Evolutionary conservation across 1,140 invertebrate genomes (phyloP).

Genomic region (Leptinotarsa texana): DNA sequence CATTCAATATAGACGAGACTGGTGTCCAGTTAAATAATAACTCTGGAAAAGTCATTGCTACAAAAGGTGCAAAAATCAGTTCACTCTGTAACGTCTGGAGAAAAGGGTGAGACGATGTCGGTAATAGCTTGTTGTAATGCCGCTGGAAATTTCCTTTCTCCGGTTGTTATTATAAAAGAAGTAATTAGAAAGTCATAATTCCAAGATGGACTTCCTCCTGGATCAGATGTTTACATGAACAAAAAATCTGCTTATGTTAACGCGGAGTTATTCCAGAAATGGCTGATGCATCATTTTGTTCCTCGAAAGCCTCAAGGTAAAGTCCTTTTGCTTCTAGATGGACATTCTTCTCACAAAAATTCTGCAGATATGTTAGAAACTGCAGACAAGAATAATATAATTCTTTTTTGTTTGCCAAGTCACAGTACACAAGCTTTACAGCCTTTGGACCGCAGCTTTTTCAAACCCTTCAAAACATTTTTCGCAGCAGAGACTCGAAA

Average conservation of each 20-base stretch:
- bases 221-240: slow-evolving; percentile 48
- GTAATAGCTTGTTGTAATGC: slow-evolving; percentile 48
- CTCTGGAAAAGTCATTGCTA: slow-evolving; percentile 26
- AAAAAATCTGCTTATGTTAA: slow-evolving; percentile 54
- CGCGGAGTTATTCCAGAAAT: slow-evolving; percentile 50
- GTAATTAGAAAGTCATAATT: slow-evolving; percentile 49
- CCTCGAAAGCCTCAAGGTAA: slow-evolving; percentile 47
- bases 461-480: too few species aligned
- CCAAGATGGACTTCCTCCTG: slow-evolving; percentile 48
- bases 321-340: slow-evolving; percentile 49
- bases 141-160: slow-evolving; percentile 47
- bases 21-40: not conserved
- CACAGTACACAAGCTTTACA: too few species aligned
- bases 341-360: slow-evolving; percentile 43
- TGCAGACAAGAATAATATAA: not conserved
- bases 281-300: slow-evolving; percentile 47
- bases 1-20: too few species aligned
- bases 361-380: slow-evolving; percentile 27
- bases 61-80: slow-evolving; percentile 51
- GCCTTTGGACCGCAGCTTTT: too few species aligned
- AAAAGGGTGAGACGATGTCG: slow-evolving; percentile 37
- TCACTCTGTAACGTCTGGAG: slow-evolving; percentile 42
- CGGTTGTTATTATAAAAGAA: slow-evolving; percentile 51
- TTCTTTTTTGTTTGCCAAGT: slow-evolving; percentile 14
- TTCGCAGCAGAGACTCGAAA: too few species aligned